A percentile compares a stretch with the other conserved stretches of the same genome.
These are phyloP conservation scores for Fragum fragum DNA, from an alignment of 2,888 invertebrate species.

Conservation along the genomic window DNA sequence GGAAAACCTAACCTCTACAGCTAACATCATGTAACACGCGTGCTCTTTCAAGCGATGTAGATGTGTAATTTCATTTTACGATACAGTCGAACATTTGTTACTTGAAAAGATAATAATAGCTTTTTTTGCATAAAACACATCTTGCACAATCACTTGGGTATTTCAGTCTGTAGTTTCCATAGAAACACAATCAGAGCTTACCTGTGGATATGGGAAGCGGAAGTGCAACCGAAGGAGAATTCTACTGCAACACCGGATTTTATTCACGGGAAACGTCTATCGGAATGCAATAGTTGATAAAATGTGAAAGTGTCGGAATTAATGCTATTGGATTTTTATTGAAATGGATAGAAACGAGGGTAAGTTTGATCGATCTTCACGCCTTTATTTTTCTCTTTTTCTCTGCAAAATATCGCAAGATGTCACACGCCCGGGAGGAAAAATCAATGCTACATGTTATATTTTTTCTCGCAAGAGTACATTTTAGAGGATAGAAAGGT, in stretches of 20 bases:
- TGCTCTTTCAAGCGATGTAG: not conserved
- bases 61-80: constrained; percentile 3
- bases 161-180: constrained; percentile 28
- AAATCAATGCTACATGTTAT: not conserved
- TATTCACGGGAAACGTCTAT: not conserved
- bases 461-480: constrained; percentile 3
- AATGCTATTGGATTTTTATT: not conserved
- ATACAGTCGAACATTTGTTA: not conserved
- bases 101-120: constrained; percentile 1
- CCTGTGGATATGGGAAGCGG: constrained; percentile 43
- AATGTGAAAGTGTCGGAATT: constrained; percentile 10
- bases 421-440: not conserved
- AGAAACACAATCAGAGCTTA: constrained; percentile 37
- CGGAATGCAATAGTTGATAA: constrained; percentile 12
- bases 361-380: not conserved
- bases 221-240: constrained; percentile 24
- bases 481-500: not conserved
- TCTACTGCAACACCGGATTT: constrained; percentile 36
- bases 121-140: constrained; percentile 9
- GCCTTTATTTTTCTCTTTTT: not conserved
- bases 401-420: not conserved
- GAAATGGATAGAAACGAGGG: constrained; percentile 13
- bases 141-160: constrained; percentile 15
- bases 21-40: not conserved
- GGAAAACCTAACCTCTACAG: not conserved